These are phyloP conservation scores for Euplexia lucipara DNA, from an alignment of 2,888 invertebrate genomes.

Conservation along the genomic window DNA sequence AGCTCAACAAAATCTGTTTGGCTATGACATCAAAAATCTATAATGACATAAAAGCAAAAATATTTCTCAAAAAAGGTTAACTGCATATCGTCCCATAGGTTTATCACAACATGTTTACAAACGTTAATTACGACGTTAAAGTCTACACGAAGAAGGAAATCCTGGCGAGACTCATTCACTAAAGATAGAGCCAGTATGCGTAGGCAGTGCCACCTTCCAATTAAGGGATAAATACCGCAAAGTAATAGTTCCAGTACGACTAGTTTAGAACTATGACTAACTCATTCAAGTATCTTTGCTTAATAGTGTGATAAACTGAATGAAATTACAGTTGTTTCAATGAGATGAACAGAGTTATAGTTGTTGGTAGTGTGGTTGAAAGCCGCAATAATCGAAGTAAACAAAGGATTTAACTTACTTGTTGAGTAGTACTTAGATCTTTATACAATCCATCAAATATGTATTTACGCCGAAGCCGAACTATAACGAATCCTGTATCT, in stretches of 20 bases:
- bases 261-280: constrained; percentile 17
- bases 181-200: constrained; percentile 48
- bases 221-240: constrained; percentile 53
- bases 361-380: neutral
- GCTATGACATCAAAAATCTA: no score
- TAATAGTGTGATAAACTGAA: constrained; percentile 15
- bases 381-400: neutral
- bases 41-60: no score
- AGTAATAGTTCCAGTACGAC: constrained; percentile 41
- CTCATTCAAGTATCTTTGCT: constrained; percentile 43
- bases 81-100: no score
- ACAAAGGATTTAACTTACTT: no score
- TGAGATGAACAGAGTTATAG: no score
- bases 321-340: neutral
- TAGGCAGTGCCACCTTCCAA: constrained; percentile 51
- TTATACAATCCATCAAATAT: no score
- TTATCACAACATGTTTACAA: constrained; percentile 5
- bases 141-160: constrained; percentile 42
- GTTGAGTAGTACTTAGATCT: no score
- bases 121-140: constrained; percentile 44
- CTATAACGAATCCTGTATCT: no score
- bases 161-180: constrained; percentile 47
- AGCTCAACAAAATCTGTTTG: no score
- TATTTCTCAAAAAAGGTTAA: no score
- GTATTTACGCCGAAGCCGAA: no score